These are phyloP conservation scores for Rhizomys pruinosus DNA, from an alignment of 2,113 vertebrate genomes.

Conservation along the genomic window DNA sequence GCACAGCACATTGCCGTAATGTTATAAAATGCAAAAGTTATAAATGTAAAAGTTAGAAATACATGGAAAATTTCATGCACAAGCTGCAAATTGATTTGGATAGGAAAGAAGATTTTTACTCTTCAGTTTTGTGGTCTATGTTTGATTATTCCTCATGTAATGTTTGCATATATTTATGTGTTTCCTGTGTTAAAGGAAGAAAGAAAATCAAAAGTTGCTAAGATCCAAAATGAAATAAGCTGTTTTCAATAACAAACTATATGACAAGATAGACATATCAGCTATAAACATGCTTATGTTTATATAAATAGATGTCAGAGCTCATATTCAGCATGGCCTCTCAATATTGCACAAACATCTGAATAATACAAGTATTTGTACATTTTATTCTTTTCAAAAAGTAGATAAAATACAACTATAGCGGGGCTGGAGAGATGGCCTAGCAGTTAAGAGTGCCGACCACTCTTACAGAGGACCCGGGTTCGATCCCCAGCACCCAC, in stretches of 20 bases:
- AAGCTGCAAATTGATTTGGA: neutral
- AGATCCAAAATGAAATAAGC: neutral
- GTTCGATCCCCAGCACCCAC: no score
- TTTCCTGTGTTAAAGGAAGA: neutral
- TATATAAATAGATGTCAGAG: neutral
- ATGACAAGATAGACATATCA: neutral
- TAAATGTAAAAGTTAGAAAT: slow-evolving; percentile 19
- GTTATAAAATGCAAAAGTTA: no score
- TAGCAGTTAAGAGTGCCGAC: no score
- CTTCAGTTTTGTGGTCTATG: neutral
- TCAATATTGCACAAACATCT: neutral
- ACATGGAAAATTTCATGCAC: neutral
- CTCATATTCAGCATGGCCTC: neutral
- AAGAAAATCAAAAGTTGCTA: neutral
- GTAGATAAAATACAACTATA: neutral
- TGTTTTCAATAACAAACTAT: neutral
- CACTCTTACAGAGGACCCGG: no score
- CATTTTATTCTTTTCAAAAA: neutral
- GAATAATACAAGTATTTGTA: neutral
- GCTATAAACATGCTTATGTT: neutral
- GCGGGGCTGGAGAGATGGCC: no score
- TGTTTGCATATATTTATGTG: neutral
- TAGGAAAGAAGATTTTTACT: neutral
- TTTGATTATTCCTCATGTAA: neutral
- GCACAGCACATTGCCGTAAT: no score